A percentile compares a stretch with the other conserved stretches of the same genome.
phyloP scores from a whole-genome alignment of 1,140 invertebrate genomes.

The Oryzaephilus surinamensis region DNA sequence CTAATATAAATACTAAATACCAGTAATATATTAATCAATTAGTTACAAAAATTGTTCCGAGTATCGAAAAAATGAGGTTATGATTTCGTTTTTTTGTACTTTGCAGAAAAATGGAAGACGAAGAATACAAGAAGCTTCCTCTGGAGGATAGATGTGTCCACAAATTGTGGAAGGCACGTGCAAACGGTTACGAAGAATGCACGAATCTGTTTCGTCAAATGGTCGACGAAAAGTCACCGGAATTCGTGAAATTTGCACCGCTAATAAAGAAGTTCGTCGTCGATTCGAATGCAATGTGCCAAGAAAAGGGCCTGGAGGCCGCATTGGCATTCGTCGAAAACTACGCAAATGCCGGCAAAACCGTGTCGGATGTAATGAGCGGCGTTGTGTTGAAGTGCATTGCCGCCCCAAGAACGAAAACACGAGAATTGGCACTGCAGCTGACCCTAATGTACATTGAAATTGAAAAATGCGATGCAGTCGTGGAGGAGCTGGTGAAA shows the following conservation, averaged over 20 bases:
- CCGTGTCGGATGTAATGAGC: constrained; percentile 77
- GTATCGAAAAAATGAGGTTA: neutral
- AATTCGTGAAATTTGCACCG: constrained; percentile 84
- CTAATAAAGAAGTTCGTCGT: constrained; percentile 93
- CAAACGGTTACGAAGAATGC: constrained; percentile 89
- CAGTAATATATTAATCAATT: neutral
- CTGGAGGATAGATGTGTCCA: constrained; percentile 85
- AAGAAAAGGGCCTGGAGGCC: constrained; percentile 92
- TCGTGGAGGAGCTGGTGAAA: constrained; percentile 85
- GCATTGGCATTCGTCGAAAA: constrained; percentile 84
- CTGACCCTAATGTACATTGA: constrained; percentile 90
- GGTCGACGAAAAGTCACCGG: constrained; percentile 84
- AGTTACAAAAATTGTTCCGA: neutral
- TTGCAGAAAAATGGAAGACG: constrained; percentile 59
- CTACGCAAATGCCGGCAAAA: constrained; percentile 73
- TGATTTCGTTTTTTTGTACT: neutral
- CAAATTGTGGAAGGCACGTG: constrained; percentile 90
- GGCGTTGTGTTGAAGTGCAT: constrained; percentile 89
- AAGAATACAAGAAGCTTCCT: constrained; percentile 87
- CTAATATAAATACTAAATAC: neutral
- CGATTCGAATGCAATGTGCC: constrained; percentile 89
- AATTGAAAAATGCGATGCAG: constrained; percentile 88
- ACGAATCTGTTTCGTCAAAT: constrained; percentile 76
- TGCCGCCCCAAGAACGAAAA: constrained; percentile 81
- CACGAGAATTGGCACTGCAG: constrained; percentile 81